Conservation (phyloP, 2,113 vertebrate genomes). For the Festucalex cinctus region DNA sequence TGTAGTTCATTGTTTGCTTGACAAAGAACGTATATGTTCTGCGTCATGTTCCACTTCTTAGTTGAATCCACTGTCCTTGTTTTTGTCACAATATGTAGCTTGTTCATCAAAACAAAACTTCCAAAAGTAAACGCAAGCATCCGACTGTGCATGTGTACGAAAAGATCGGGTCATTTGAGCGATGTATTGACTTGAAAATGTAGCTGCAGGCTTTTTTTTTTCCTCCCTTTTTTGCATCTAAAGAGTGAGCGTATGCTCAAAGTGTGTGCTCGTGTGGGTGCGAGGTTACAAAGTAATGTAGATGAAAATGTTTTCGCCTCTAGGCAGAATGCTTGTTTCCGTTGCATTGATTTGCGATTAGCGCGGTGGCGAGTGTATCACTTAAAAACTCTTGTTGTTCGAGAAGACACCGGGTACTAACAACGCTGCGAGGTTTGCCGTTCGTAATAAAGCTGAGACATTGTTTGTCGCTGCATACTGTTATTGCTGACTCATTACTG, state of each 20-base stretch:
- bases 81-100: background rate
- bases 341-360: constrained; percentile 45
- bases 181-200: constrained; percentile 29
- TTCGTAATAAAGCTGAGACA: constrained; percentile 24
- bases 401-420: constrained; percentile 20
- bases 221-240: background rate
- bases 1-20: background rate
- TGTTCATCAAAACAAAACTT: background rate
- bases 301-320: constrained; percentile 42
- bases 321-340: constrained; percentile 20
- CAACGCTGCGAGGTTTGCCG: background rate
- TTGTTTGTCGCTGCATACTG: constrained; percentile 22
- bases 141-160: background rate
- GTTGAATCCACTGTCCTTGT: background rate
- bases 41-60: background rate
- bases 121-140: background rate
- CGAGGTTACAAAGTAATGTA: constrained; percentile 34
- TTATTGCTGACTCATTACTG: constrained; percentile 45
- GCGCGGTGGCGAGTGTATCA: constrained; percentile 38
- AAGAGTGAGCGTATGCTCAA: constrained; percentile 7
- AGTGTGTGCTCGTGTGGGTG: constrained; percentile 1
- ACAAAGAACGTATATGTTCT: background rate
- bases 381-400: constrained; percentile 37
- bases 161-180: constrained; percentile 22
- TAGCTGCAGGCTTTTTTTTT: constrained; percentile 13